Percentiles rank a stretch among this genome's conserved stretches.
Conservation (phyloP, 2,797 vertebrate species). For the Cuniculus paca region DNA sequence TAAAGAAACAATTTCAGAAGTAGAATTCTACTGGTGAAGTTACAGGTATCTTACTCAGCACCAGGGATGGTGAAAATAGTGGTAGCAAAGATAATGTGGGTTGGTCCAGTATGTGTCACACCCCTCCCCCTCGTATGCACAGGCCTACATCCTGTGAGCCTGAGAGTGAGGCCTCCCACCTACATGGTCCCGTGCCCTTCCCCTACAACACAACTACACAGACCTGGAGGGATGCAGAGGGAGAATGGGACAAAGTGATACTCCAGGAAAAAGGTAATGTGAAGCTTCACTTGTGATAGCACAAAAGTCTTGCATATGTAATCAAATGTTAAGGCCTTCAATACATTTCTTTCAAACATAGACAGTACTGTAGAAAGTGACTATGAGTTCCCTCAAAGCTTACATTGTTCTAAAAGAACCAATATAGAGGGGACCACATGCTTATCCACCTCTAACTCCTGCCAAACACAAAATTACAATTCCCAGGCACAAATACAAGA, state of each 20-base stretch:
- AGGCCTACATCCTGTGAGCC: not conserved
- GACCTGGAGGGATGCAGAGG: not conserved
- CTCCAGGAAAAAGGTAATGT: not conserved
- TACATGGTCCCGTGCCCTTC: not conserved
- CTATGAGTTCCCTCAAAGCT: not conserved
- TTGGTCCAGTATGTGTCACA: not conserved
- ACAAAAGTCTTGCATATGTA: not conserved
- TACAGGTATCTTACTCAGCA: not conserved
- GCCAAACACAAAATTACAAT: not conserved
- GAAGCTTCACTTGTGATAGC: not conserved
- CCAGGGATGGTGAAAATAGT: not conserved
- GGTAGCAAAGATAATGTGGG: not conserved
- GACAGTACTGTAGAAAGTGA: not conserved
- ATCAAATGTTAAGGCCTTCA: not conserved
- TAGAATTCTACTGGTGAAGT: not conserved
- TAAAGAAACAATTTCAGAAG: not conserved
- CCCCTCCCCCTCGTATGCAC: not conserved
- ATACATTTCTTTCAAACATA: slow-evolving; percentile 16
- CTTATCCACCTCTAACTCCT: not conserved
- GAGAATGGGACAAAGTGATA: not conserved
- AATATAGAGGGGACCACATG: not conserved
- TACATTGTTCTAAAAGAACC: not conserved
- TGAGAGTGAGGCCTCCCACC: not conserved
- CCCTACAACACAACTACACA: not conserved
- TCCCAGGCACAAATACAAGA: not conserved